Percentiles rank a stretch among this genome's conserved stretches.
Conservation (phyloP, 1,140 invertebrate genomes). For the Pachyrhynchus sulphureomaculatus region DNA sequence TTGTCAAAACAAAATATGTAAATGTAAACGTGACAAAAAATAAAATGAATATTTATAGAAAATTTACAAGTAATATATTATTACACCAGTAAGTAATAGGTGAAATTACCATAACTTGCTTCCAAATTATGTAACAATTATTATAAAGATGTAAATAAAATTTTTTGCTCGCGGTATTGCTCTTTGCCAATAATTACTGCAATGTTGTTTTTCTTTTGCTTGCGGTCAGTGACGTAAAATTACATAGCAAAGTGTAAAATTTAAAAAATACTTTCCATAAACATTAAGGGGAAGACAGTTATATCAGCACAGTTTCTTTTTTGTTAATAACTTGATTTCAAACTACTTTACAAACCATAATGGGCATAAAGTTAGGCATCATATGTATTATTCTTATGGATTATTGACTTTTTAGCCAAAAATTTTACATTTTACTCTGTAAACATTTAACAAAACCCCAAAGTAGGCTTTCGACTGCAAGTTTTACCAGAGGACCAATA, state of each 20-base stretch:
- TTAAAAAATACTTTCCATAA: too few species aligned
- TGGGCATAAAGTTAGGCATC: too few species aligned
- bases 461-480: background rate
- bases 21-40: constrained; percentile 33
- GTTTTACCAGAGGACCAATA: constrained; percentile 33
- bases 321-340: too few species aligned
- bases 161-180: constrained; percentile 34
- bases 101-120: constrained; percentile 34
- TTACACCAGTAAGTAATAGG: constrained; percentile 34
- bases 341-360: background rate
- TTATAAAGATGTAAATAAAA: constrained; percentile 22
- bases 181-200: constrained; percentile 46
- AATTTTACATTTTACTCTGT: background rate
- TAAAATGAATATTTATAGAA: constrained; percentile 44
- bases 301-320: too few species aligned
- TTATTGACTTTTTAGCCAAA: constrained; percentile 5
- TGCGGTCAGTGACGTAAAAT: background rate
- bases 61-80: constrained; percentile 40
- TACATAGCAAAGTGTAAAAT: constrained; percentile 2
- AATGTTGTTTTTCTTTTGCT: constrained; percentile 11
- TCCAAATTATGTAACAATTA: constrained; percentile 42
- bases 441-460: background rate
- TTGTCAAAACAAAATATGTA: constrained; percentile 45
- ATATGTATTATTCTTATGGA: constrained; percentile 11
- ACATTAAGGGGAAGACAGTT: too few species aligned